These are phyloP conservation scores for Allacma fusca DNA, from an alignment of 2,888 invertebrate species.

Conservation along the genomic window DNA sequence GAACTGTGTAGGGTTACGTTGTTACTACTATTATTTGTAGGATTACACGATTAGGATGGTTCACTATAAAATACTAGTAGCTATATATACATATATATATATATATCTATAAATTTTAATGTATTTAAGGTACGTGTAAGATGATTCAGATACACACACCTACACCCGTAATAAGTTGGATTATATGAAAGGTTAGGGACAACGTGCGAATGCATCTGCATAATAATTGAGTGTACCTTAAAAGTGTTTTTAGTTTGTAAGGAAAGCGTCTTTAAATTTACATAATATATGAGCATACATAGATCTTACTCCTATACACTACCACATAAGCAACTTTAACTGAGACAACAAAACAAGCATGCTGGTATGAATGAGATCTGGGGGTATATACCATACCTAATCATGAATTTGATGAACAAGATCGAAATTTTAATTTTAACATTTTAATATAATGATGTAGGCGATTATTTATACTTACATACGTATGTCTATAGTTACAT, in stretches of 20 bases:
- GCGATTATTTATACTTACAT: too few relatives aligned
- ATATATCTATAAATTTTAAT: neutral
- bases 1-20: neutral
- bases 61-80: neutral
- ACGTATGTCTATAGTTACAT: too few relatives aligned
- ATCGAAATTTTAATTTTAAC: neutral
- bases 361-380: slow-evolving; percentile 7
- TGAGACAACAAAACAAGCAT: neutral
- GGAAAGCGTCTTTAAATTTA: slow-evolving; percentile 2
- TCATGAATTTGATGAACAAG: neutral
- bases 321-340: neutral
- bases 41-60: neutral
- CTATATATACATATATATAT: neutral
- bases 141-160: neutral
- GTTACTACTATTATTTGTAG: too few relatives aligned
- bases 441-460: neutral
- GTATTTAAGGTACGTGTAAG: neutral
- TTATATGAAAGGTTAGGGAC: slow-evolving; percentile 25
- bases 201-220: slow-evolving; percentile 41
- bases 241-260: slow-evolving; percentile 17
- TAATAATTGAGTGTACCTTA: slow-evolving; percentile 39
- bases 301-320: neutral
- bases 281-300: neutral
- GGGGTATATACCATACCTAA: neutral
- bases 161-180: neutral